A percentile compares a stretch with the other conserved stretches of the same genome.
Conservation (phyloP, 1,140 invertebrate genomes). For the Panagrolaimus sp. region DNA sequence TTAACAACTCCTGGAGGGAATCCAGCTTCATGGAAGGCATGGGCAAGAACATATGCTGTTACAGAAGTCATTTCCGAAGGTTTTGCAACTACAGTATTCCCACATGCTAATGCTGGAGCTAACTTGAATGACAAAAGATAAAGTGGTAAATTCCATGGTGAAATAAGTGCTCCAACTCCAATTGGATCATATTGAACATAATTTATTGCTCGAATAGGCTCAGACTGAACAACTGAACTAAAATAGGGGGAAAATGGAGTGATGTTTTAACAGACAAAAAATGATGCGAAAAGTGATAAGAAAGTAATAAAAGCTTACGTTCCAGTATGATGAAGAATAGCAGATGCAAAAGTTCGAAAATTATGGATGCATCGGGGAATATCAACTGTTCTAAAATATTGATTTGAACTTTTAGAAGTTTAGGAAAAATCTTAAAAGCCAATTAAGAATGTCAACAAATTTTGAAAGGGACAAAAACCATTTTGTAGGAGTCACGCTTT, state of each 20-base stretch:
- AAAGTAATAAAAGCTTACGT: slow-evolving; percentile 49
- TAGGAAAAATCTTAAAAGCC: too few relatives aligned
- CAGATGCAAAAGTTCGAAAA: slow-evolving; percentile 65
- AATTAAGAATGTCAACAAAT: not conserved
- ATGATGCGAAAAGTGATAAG: slow-evolving; percentile 6
- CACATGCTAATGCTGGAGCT: slow-evolving; percentile 65
- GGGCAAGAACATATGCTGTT: slow-evolving; percentile 64
- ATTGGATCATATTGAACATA: slow-evolving; percentile 64
- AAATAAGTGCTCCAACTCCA: slow-evolving; percentile 66
- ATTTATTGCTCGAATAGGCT: slow-evolving; percentile 61
- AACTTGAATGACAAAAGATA: slow-evolving; percentile 65
- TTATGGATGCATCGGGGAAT: slow-evolving; percentile 66
- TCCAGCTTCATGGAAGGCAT: slow-evolving; percentile 64
- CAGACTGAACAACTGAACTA: slow-evolving; percentile 60
- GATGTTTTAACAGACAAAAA: not conserved
- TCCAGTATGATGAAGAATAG: slow-evolving; percentile 61
- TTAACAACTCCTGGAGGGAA: slow-evolving; percentile 66
- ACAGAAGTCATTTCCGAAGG: slow-evolving; percentile 67
- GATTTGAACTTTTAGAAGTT: too few relatives aligned
- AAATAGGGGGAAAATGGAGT: not conserved
- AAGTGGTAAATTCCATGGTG: slow-evolving; percentile 67
- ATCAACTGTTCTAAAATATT: slow-evolving; percentile 56
- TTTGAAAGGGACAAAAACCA: too few relatives aligned
- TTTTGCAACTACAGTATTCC: slow-evolving; percentile 67
- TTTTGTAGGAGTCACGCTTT: too few relatives aligned